These are phyloP conservation scores for Acanthococcus lagerstroemiae DNA, from an alignment of 2,888 invertebrate genomes.

Conservation along the genomic window DNA sequence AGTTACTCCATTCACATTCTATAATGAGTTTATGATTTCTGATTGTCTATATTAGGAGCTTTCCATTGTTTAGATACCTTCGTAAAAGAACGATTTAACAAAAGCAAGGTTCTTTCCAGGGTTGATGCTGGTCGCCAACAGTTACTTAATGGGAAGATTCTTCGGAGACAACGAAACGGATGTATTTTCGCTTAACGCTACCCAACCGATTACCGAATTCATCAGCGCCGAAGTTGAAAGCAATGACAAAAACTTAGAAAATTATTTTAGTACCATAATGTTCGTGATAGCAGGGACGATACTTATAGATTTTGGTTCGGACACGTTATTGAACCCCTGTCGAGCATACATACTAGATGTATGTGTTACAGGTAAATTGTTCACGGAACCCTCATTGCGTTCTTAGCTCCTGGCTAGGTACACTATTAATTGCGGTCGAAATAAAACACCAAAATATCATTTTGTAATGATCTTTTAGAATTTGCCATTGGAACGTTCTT, in stretches of 20 bases:
- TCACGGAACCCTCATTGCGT: too few species aligned
- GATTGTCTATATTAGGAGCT: too few species aligned
- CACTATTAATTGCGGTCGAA: too few species aligned
- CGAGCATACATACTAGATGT: slow-evolving; percentile 88
- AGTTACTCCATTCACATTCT: too few species aligned
- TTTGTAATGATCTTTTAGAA: too few species aligned
- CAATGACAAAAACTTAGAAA: slow-evolving; percentile 41
- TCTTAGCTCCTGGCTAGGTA: too few species aligned
- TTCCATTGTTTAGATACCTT: too few species aligned
- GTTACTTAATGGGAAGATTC: slow-evolving; percentile 46
- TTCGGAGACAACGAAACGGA: slow-evolving; percentile 13
- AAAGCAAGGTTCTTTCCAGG: too few species aligned
- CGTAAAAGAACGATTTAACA: too few species aligned
- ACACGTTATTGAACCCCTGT: slow-evolving; percentile 91
- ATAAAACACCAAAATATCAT: too few species aligned
- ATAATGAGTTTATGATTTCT: too few species aligned
- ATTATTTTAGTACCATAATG: slow-evolving; percentile 78
- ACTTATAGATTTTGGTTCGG: slow-evolving; percentile 87
- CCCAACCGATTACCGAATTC: neutral
- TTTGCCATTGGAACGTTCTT: too few species aligned
- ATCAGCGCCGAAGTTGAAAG: neutral
- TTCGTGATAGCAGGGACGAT: slow-evolving; percentile 89
- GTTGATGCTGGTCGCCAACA: slow-evolving; percentile 81
- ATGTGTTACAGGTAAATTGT: slow-evolving; percentile 67
- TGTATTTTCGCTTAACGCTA: neutral